Evolutionary conservation across 2,797 vertebrate species (phyloP).

Genomic region (Xiphorhynchus erythropygius): DNA sequence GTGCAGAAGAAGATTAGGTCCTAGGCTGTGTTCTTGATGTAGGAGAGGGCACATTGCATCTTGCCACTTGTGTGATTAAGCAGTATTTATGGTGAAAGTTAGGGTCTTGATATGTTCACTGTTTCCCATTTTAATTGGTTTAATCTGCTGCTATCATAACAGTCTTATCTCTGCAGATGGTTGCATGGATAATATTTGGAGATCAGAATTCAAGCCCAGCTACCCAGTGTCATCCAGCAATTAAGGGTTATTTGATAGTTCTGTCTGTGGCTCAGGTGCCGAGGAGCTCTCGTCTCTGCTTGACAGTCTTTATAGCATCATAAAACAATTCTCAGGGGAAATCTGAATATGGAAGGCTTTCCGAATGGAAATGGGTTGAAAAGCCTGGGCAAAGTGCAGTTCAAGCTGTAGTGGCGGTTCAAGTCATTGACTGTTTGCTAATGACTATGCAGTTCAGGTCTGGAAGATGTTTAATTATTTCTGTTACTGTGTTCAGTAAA

Average conservation of each 20-base stretch:
- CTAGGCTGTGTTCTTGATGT: not conserved
- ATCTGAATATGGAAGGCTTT: constrained; percentile 72
- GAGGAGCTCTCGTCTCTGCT: constrained; percentile 61
- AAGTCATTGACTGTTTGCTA: constrained; percentile 63
- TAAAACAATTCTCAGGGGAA: constrained; percentile 76
- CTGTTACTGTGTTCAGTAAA: constrained; percentile 44
- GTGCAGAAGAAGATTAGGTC: not conserved
- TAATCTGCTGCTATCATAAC: constrained; percentile 72
- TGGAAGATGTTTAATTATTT: constrained; percentile 72
- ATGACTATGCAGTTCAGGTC: constrained; percentile 69
- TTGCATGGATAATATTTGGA: constrained; percentile 76
- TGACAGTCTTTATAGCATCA: constrained; percentile 76
- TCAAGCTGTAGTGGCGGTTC: constrained; percentile 14
- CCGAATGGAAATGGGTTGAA: constrained; percentile 61
- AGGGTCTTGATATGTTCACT: constrained; percentile 48
- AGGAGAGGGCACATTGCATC: not conserved
- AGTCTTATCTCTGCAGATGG: constrained; percentile 67
- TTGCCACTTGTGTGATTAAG: not conserved
- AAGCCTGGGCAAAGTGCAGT: constrained; percentile 47
- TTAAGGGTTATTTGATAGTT: constrained; percentile 80
- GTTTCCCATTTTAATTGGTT: constrained; percentile 70
- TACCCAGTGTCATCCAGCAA: constrained; percentile 69
- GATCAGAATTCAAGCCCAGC: constrained; percentile 74
- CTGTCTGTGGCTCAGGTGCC: constrained; percentile 76
- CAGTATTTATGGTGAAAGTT: constrained; percentile 53